Conservation (phyloP, 2,888 invertebrate genomes). For the Boloria selene region DNA sequence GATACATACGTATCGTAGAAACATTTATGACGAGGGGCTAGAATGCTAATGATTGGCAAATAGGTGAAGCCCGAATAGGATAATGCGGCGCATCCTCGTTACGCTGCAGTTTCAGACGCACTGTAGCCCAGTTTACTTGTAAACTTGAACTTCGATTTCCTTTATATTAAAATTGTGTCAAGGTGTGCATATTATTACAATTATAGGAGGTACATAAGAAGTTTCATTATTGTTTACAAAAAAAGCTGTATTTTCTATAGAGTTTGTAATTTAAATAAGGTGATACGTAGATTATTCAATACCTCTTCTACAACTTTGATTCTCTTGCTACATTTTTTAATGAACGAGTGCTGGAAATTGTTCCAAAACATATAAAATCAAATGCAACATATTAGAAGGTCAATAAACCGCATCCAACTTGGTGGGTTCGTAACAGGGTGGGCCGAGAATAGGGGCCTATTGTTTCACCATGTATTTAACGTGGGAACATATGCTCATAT, state of each 20-base stretch:
- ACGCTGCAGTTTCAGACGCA: constrained; percentile 54
- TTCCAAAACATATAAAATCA: constrained; percentile 26
- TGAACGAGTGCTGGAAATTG: neutral
- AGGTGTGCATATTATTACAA: neutral
- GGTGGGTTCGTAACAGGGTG: constrained; percentile 61
- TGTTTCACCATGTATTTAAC: constrained; percentile 62
- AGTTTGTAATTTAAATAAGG: too few species aligned
- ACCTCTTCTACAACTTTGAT: too few species aligned
- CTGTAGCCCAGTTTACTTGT: constrained; percentile 41
- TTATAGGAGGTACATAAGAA: too few species aligned
- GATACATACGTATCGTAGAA: neutral
- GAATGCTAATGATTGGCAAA: constrained; percentile 62
- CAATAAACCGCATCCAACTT: constrained; percentile 53
- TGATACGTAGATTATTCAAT: too few species aligned
- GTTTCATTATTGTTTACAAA: too few species aligned
- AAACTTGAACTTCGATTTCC: constrained; percentile 37
- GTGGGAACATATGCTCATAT: constrained; percentile 60
- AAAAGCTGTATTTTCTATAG: too few species aligned
- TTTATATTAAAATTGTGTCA: constrained; percentile 21
- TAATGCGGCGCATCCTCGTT: constrained; percentile 86
- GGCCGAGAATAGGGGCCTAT: constrained; percentile 73
- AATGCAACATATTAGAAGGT: constrained; percentile 45
- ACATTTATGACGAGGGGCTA: constrained; percentile 34
- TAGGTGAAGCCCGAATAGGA: constrained; percentile 81
- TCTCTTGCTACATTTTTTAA: neutral